These are phyloP conservation scores for Kryptolebias ocellatus DNA, from an alignment of 2,797 vertebrate species.

Conservation along the genomic window DNA sequence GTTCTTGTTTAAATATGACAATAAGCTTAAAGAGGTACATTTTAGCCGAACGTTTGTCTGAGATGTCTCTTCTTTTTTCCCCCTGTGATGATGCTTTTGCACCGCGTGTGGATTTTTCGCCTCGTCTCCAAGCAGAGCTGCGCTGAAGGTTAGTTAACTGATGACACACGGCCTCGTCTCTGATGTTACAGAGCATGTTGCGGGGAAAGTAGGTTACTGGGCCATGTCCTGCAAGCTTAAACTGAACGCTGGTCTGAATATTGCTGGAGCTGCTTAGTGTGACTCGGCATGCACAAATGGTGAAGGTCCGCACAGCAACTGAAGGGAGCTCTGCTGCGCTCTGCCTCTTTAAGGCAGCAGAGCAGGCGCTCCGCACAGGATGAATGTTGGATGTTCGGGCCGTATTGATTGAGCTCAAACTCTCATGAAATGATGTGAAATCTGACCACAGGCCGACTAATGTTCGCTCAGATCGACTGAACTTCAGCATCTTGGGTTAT, in stretches of 20 bases:
- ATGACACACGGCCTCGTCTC: conserved; percentile 77
- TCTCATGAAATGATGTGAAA: conserved; percentile 58
- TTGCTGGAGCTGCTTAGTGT: conserved; percentile 80
- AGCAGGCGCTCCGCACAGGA: conserved; percentile 50
- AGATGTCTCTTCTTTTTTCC: conserved; percentile 8
- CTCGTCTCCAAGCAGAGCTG: conserved; percentile 48
- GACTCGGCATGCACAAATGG: conserved; percentile 86
- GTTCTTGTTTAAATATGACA: background rate
- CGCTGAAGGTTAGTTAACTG: conserved; percentile 79
- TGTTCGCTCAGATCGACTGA: conserved; percentile 11
- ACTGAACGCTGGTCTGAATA: conserved; percentile 80
- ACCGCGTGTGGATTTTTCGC: conserved; percentile 22
- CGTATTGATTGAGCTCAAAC: conserved; percentile 59
- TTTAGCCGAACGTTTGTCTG: conserved; percentile 16
- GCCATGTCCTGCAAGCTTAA: conserved; percentile 85
- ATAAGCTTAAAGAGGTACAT: background rate
- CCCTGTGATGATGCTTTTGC: conserved; percentile 13
- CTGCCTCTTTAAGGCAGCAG: conserved; percentile 80
- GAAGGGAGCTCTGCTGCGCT: conserved; percentile 16
- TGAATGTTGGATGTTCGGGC: conserved; percentile 72
- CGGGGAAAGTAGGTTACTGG: conserved; percentile 87
- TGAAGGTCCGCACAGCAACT: conserved; percentile 31
- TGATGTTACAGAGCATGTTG: conserved; percentile 81
- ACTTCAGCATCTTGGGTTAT: conserved; percentile 11
- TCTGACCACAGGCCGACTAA: conserved; percentile 55